Conservation (phyloP, 2,888 invertebrate species). For the Ectropis crepuscularia region DNA sequence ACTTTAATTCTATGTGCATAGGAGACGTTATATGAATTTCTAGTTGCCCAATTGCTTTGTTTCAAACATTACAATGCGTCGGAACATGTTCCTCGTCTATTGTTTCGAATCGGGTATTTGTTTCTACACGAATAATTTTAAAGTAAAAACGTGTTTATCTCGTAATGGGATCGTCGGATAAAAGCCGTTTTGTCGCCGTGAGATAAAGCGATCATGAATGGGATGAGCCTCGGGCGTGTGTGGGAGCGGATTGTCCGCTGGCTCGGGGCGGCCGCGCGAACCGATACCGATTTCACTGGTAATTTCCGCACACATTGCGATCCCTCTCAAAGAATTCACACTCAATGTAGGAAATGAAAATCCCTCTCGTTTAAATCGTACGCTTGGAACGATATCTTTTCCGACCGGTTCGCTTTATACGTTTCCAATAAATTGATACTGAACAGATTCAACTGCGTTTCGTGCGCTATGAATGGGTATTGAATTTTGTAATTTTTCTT, state of each 20-base stretch:
- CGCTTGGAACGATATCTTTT: slow-evolving; percentile 58
- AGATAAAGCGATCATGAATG: slow-evolving; percentile 40
- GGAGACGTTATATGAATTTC: slow-evolving; percentile 60
- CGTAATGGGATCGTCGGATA: slow-evolving; percentile 24
- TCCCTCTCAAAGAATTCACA: slow-evolving; percentile 62
- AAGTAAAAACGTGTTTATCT: slow-evolving; percentile 35
- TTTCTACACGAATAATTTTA: slow-evolving; percentile 33
- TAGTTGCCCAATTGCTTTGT: slow-evolving; percentile 61
- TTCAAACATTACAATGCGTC: slow-evolving; percentile 58
- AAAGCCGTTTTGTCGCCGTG: slow-evolving; percentile 30
- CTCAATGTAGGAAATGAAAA: slow-evolving; percentile 69
- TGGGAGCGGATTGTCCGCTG: slow-evolving; percentile 52
- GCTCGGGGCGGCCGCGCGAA: slow-evolving; percentile 53
- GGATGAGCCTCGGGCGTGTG: slow-evolving; percentile 41
- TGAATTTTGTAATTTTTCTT: slow-evolving; percentile 65
- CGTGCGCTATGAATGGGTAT: slow-evolving; percentile 39
- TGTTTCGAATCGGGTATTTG: slow-evolving; percentile 37
- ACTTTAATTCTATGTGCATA: slow-evolving; percentile 62
- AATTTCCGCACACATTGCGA: slow-evolving; percentile 69
- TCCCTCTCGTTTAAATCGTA: slow-evolving; percentile 70
- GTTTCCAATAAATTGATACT: slow-evolving; percentile 40
- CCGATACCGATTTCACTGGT: slow-evolving; percentile 68
- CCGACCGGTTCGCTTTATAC: slow-evolving; percentile 35
- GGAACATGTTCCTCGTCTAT: slow-evolving; percentile 47
- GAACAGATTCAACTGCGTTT: slow-evolving; percentile 35